Evolutionary conservation across 2,797 vertebrate genomes (phyloP), one percentile per base, ranked within the genome.

Genomic region (Sebastes itinus): DNA sequence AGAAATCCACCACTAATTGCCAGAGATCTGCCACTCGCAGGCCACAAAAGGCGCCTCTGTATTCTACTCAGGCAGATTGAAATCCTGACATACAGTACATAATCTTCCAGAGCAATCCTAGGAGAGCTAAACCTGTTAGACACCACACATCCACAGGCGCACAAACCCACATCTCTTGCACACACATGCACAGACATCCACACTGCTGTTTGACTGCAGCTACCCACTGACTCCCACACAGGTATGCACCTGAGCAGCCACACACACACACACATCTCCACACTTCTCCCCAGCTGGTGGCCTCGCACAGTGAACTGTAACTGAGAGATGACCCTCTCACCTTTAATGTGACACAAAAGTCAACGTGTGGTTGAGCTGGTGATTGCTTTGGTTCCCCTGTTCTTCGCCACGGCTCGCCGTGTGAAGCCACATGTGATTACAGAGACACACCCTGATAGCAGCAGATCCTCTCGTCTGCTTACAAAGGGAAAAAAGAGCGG

Each of bases 111-210:
- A 85, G 77, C 81, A 84, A 87, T 85, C 83, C 83, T 82, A 74
- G 68, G 63, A 82, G 82, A 80, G 77, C 66, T 86, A 86, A 89
- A 89, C 91, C 85, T 87, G 82, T 89, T 87, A 89, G 78, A 78
- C 60, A 38, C 42, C 42, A 64, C 42, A 70, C 28, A 49, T 25
- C 18, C 30, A 12, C 11, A 33, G 6, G n/a, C 61, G 46, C 32
- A 75, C 25, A 46, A 54, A 33, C 42, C 32, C 30, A 28, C 23
- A 22, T 38, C 25, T 67, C 30, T 16, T 3, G 5, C 64, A 59
- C 30, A n/a, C 22, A 30, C 60, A 62, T 28, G 60, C 75, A 72
- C 63, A 70, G 52, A 60, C 38, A 27, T 33, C 30, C 25, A 9
- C 35, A 20, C 28, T 74, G 61, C 59, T 10, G 33, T 80, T 18